phyloP scores from a whole-genome alignment of 1,140 invertebrate genomes.

The Zaprionus ghesquierei region DNA sequence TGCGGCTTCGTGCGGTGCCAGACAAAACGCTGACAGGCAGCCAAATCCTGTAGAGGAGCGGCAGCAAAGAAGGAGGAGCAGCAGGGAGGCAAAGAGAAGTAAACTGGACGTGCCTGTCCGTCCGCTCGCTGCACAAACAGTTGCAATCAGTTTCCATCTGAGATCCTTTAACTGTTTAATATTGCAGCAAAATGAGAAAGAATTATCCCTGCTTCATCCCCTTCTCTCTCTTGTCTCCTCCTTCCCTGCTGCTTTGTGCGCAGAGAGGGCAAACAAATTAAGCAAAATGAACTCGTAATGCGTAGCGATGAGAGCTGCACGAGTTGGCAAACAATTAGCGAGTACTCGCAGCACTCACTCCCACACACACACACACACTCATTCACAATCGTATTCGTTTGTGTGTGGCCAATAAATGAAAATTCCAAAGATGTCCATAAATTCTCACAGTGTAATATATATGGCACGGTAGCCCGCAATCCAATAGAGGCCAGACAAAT shows the following conservation, averaged over 20 bases:
- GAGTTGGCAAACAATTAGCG: slow-evolving; percentile 42
- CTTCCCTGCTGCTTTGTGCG: slow-evolving; percentile 7
- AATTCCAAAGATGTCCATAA: slow-evolving; percentile 65
- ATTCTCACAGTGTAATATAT: slow-evolving; percentile 52
- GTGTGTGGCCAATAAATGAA: slow-evolving; percentile 57
- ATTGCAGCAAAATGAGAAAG: slow-evolving; percentile 37
- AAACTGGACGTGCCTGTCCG: slow-evolving; percentile 28
- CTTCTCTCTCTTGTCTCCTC: neutral
- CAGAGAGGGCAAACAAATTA: slow-evolving; percentile 44
- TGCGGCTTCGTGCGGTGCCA: slow-evolving; percentile 37
- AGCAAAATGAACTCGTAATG: slow-evolving; percentile 33
- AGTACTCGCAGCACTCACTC: neutral
- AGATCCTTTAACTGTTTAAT: slow-evolving; percentile 52
- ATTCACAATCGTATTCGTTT: slow-evolving; percentile 5
- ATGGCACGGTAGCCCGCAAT: slow-evolving; percentile 59
- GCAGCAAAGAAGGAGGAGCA: neutral
- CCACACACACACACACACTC: neutral
- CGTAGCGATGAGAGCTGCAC: slow-evolving; percentile 8
- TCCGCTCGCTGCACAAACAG: slow-evolving; percentile 3
- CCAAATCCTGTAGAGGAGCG: slow-evolving; percentile 8
- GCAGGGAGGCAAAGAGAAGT: neutral
- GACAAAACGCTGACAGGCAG: slow-evolving; percentile 52
- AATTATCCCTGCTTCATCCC: neutral
- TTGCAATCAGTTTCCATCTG: slow-evolving; percentile 31
- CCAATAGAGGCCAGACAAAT: slow-evolving; percentile 32